Conservation (phyloP, 2,888 invertebrate genomes). For the Bellardia pandia region DNA sequence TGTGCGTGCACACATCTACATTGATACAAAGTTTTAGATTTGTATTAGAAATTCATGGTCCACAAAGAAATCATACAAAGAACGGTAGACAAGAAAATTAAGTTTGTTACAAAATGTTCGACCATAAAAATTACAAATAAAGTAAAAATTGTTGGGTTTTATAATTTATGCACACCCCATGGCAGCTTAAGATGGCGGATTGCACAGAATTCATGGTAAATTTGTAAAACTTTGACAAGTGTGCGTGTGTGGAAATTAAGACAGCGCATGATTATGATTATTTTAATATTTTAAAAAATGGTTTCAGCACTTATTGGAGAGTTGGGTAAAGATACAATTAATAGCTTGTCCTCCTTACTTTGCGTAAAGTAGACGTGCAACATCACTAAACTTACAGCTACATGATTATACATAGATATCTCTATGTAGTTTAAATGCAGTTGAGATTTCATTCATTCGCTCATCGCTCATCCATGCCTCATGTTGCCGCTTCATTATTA, state of each 20-base stretch:
- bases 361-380: constrained; percentile 1
- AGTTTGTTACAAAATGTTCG: constrained; percentile 40
- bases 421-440: constrained; percentile 1
- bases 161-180: constrained; percentile 69
- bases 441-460: constrained; percentile 37
- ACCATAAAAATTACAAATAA: background rate
- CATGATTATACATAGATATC: constrained; percentile 21
- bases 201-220: constrained; percentile 62
- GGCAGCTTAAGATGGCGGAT: constrained; percentile 70
- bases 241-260: constrained; percentile 55
- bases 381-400: constrained; percentile 9
- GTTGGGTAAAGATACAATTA: constrained; percentile 24
- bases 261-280: constrained; percentile 70
- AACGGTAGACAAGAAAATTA: constrained; percentile 33
- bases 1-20: constrained; percentile 62
- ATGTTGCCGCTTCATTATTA: constrained; percentile 42
- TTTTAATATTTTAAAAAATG: constrained; percentile 48
- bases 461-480: constrained; percentile 43
- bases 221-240: constrained; percentile 59
- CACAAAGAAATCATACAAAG: constrained; percentile 2
- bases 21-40: constrained; percentile 19
- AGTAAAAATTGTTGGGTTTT: constrained; percentile 3
- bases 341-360: constrained; percentile 1
- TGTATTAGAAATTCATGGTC: constrained; percentile 32
- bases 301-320: background rate